A percentile compares a stretch with the other conserved stretches of the same genome.
phyloP scores from a whole-genome alignment of 2,113 vertebrate genomes.

The Psilopsiagon aymara region DNA sequence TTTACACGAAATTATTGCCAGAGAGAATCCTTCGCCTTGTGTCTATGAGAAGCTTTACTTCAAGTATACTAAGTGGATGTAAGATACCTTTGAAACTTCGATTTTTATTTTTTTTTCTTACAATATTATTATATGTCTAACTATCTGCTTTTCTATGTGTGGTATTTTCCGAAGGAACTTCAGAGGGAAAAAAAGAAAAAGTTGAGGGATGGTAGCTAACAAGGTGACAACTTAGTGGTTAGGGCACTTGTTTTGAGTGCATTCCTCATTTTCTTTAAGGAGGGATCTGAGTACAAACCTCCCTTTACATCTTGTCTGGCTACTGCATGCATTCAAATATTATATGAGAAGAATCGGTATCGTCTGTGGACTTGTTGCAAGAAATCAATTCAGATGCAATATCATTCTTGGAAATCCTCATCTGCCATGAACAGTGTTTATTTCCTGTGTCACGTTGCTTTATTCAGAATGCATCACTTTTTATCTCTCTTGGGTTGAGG shows the following conservation, averaged over 20 bases:
- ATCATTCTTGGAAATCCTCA: background rate
- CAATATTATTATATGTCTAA: background rate
- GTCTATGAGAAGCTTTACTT: background rate
- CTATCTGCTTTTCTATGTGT: background rate
- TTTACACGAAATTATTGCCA: background rate
- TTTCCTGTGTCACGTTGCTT: background rate
- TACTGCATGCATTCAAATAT: background rate
- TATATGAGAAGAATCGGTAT: background rate
- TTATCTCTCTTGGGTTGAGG: background rate
- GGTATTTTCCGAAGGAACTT: background rate
- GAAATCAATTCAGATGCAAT: background rate
- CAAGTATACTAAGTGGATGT: background rate
- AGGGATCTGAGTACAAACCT: background rate
- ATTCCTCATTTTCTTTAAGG: background rate
- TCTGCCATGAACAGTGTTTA: background rate
- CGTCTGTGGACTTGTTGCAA: background rate
- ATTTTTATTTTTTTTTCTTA: background rate
- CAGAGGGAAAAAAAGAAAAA: background rate
- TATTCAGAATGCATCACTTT: background rate
- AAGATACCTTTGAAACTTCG: background rate
- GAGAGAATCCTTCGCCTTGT: background rate
- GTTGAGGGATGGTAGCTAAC: background rate
- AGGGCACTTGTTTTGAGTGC: background rate
- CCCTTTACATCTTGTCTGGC: background rate
- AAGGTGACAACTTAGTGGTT: background rate